Evolutionary conservation across 2,113 vertebrate species (phyloP).

Genomic region (Varanus salvator): DNA sequence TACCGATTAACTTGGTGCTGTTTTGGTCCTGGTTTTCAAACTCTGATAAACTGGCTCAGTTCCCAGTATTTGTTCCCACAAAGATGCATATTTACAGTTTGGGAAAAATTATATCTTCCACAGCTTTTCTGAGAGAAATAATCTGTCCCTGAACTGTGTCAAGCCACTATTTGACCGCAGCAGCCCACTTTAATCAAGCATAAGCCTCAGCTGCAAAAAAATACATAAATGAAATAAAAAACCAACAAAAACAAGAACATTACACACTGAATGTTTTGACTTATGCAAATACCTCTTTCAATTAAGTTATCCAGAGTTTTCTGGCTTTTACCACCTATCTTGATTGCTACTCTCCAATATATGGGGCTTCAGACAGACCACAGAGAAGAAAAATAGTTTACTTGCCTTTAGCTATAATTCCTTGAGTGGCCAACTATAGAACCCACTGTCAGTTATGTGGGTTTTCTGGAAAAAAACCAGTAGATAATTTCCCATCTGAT

Average conservation of each 20-base stretch:
- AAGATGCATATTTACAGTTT: background rate
- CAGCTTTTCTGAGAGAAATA: background rate
- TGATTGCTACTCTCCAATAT: background rate
- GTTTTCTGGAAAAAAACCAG: too few relatives aligned
- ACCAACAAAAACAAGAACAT: background rate
- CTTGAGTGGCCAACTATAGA: background rate
- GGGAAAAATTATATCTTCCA: background rate
- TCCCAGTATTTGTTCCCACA: background rate
- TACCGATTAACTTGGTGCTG: background rate
- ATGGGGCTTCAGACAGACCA: background rate
- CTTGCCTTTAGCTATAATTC: too few relatives aligned
- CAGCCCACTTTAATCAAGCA: background rate
- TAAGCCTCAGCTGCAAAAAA: too few relatives aligned
- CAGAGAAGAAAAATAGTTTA: background rate
- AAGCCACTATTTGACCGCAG: background rate
- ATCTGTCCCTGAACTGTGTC: background rate
- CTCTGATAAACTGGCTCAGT: background rate
- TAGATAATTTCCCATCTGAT: too few relatives aligned
- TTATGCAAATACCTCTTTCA: background rate
- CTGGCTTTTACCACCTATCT: background rate
- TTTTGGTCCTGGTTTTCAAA: background rate
- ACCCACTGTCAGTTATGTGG: background rate
- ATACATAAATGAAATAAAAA: too few relatives aligned
- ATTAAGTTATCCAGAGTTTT: background rate
- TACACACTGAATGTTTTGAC: background rate